Evolutionary conservation across 2,113 vertebrate species (phyloP), one percentile per base, ranked within the genome.

Genomic region (Coptodon rendalli): DNA sequence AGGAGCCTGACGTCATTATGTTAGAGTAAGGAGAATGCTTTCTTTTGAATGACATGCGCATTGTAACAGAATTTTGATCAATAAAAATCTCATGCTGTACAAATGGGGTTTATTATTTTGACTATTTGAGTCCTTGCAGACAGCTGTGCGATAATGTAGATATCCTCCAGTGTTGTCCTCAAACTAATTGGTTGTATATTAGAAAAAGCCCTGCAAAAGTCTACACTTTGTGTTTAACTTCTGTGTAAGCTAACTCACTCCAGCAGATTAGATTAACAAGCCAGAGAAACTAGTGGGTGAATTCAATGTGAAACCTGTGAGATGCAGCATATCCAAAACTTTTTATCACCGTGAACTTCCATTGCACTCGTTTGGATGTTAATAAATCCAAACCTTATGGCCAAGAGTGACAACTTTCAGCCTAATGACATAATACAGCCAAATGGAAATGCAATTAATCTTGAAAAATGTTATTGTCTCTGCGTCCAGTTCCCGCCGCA

Each of bases 381-480:
- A 48, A 40, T 85, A 83, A 92, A 88, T 87, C 57, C 53, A 82
- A 90, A 87, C 48, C 59, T 56, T 17, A 68, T 89, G 85, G 54
- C 68, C 19, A 2, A 48, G 29, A 80, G 45, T 89, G 29, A 82
- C 53, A 87, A 19, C 50, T 19, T 29, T 53, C 61, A 84, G 48
- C 52, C 56, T 43, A 52, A 82, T 83, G 86, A 88, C 73, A 76
- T 10, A 78, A 86, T 22, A n/a, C 17, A 54, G 61, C 59, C 84
- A 89, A 89, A 63, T 82, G 59, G 14, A 87, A 85, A 92, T 36
- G 11, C 34, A 63, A 76, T 81, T 56, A 59, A 78, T 92, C 84
- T 56, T 73, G 52, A 85, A 92, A 85, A 66, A 71, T 76, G 54
- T 85, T 83, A 89, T 50, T 81, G 61, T 83, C 61, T 85, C 76